These are phyloP conservation scores for Acanthosepion lycidas DNA, from an alignment of 2,888 invertebrate genomes.

Conservation along the genomic window DNA sequence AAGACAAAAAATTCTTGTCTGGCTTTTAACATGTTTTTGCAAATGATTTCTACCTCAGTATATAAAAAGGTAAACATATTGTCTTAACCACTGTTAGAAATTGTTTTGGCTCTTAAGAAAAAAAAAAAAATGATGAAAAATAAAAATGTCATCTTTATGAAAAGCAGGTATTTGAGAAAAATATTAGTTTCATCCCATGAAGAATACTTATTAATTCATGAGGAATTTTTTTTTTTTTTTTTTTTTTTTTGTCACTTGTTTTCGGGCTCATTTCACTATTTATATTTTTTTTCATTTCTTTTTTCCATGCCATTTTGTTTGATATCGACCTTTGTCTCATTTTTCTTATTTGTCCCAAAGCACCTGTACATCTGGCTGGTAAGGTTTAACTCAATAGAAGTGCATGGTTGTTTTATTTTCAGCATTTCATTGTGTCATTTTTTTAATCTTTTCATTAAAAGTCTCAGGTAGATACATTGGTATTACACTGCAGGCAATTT, in stretches of 20 bases:
- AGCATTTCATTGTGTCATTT: slow-evolving; percentile 11
- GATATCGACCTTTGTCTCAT: not conserved
- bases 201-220: too few relatives aligned
- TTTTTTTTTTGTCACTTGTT: not conserved
- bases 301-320: not conserved
- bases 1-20: too few relatives aligned
- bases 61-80: too few relatives aligned
- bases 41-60: too few relatives aligned
- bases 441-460: not conserved
- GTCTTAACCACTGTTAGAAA: too few relatives aligned
- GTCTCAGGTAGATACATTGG: not conserved
- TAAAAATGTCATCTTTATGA: too few relatives aligned
- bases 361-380: slow-evolving; percentile 20
- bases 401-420: slow-evolving; percentile 24
- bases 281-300: not conserved
- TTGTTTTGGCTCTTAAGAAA: too few relatives aligned
- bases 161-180: too few relatives aligned
- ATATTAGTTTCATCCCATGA: too few relatives aligned
- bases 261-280: not conserved
- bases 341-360: slow-evolving; percentile 21
- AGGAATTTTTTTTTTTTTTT: not conserved
- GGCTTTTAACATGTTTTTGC: too few relatives aligned
- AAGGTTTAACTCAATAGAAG: not conserved
- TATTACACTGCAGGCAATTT: not conserved
- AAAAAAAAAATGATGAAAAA: too few relatives aligned